These are phyloP conservation scores for Chymomyza amoena DNA, from an alignment of 2,888 invertebrate genomes.

Conservation along the genomic window DNA sequence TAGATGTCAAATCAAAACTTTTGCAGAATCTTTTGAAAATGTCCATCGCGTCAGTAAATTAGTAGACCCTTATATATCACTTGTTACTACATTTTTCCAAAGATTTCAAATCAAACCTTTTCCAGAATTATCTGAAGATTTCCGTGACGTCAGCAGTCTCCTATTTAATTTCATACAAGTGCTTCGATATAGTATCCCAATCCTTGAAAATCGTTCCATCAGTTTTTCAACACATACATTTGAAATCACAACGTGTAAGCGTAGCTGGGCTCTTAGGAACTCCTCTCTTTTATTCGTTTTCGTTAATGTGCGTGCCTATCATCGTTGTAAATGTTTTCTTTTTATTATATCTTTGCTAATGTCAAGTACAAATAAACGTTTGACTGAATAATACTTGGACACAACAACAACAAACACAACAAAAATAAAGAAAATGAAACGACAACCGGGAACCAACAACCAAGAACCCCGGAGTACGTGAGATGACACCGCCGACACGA, in stretches of 20 bases:
- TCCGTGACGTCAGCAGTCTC: too few species aligned
- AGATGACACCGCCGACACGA: not conserved
- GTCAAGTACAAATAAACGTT: conserved; percentile 74
- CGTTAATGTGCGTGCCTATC: conserved; percentile 12
- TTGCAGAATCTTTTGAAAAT: too few species aligned
- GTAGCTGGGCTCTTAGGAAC: not conserved
- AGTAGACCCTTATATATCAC: too few species aligned
- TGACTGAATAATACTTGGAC: conserved; percentile 38
- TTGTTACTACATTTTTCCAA: too few species aligned
- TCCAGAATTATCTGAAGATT: too few species aligned
- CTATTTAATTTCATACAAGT: too few species aligned
- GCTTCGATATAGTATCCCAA: too few species aligned
- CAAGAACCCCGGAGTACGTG: not conserved
- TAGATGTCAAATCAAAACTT: too few species aligned
- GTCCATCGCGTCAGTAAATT: too few species aligned
- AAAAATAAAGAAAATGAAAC: conserved; percentile 23
- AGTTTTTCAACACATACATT: conserved; percentile 17
- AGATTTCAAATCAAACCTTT: too few species aligned
- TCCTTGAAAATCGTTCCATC: too few species aligned
- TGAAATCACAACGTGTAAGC: conserved; percentile 1
- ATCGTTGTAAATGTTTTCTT: conserved; percentile 44
- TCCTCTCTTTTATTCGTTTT: not conserved
- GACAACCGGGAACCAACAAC: conserved; percentile 6
- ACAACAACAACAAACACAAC: too few species aligned
- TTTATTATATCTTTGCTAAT: conserved; percentile 73